Evolutionary conservation across 53 echinoderm and acorn worm genomes (phyloP).

Genomic region (Arbacia lixula): DNA sequence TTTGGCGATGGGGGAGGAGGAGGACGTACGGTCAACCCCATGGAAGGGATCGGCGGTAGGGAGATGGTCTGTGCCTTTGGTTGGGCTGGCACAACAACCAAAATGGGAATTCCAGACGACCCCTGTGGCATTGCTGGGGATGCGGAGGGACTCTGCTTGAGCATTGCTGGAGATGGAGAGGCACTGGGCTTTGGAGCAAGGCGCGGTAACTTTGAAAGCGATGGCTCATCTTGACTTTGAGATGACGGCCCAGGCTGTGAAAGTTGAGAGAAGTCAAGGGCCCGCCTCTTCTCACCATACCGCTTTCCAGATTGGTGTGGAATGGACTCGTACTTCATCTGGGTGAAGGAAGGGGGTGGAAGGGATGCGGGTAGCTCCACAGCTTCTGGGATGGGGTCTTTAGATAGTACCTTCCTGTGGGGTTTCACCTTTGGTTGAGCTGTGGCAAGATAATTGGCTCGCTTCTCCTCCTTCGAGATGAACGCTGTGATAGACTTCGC

Average conservation of each 20-base stretch:
- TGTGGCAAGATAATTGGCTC: constrained; percentile 43
- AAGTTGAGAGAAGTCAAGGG: background rate
- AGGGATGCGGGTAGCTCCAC: constrained; percentile 27
- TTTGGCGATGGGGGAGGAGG: constrained; percentile 55
- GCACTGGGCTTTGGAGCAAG: no score
- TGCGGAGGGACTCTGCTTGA: background rate
- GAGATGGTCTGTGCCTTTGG: constrained; percentile 28
- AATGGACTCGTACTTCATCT: constrained; percentile 20
- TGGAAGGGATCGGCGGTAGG: constrained; percentile 14
- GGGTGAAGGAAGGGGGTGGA: constrained; percentile 28
- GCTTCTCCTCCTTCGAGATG: constrained; percentile 28
- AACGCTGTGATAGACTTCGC: constrained; percentile 53
- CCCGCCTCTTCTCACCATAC: constrained; percentile 50
- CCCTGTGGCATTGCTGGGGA: background rate
- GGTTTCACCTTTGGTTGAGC: constrained; percentile 39
- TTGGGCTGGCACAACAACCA: constrained; percentile 62
- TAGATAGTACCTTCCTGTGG: constrained; percentile 24
- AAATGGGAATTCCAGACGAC: constrained; percentile 15
- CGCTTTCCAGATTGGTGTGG: constrained; percentile 46
- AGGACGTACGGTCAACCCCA: constrained; percentile 33
- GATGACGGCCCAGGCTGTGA: background rate
- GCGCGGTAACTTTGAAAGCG: no score
- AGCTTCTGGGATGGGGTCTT: constrained; percentile 11
- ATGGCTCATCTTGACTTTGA: no score
- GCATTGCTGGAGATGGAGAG: background rate